Base-by-base conservation (phyloP, 2,113 vertebrate species). In the Apistogramma diplotaenia region DNA sequence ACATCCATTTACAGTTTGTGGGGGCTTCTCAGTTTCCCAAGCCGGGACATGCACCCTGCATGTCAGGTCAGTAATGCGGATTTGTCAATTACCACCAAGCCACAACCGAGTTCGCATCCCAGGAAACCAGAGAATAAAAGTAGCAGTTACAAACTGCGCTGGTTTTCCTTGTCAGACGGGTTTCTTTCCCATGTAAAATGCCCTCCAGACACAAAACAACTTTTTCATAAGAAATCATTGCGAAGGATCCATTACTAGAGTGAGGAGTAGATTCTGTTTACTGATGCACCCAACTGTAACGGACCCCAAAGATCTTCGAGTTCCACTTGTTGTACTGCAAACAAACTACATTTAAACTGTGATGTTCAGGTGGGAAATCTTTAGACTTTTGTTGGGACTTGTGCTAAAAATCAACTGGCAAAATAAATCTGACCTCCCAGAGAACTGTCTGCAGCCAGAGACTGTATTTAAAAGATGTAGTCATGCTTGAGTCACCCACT, bases 101-200 rank as follows among this genome's bases (percentile, higher is more conserved):
- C 74, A 31, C 79, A 74, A 60, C 67, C 74, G 76, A 76, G 77
- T 53, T 78, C 74, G 62, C 75, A 27, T 86, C 78, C 82, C 19
- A 53, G 58, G 92, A 93, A 94, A 94, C 74, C 78, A 31, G 65
- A 92, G 87, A 78, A 84, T 86, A 49, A 46, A 89, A 86, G 91
- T 89, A 93, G 87, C 91, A 89, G 93, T 95, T 91, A 89, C 79
- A 89, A 85, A 90, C 87, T 79, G 23, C 78, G 86, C 93, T 85
- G 87, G 94, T 92, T 94, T 91, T 93, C 91, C 94, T 93, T 10
- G 94, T 94, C 78, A 55, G 82, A 94, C 94, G 5, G 84, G 94
- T 95, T 95, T 67, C 37, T 85, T 84, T 85, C 76, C 83, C 59
- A 83, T 77, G 81, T 81, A 55, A 76, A 81, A 85, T 67, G 54